phyloP scores from a whole-genome alignment of 2,113 vertebrate species.

The Miniopterus natalensis region DNA sequence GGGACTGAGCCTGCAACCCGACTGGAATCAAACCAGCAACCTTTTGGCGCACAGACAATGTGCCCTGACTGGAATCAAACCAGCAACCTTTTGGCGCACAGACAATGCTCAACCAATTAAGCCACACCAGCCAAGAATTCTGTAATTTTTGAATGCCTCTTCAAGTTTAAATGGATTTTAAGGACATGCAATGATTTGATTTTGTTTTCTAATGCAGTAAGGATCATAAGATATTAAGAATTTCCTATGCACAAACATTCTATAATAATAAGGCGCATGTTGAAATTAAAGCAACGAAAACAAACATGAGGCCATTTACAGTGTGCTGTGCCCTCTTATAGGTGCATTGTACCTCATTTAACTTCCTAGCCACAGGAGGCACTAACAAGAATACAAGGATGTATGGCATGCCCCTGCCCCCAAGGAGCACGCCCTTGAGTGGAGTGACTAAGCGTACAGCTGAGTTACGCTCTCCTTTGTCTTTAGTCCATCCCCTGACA shows the following conservation, averaged over 20 bases:
- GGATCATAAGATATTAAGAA: conserved; percentile 13
- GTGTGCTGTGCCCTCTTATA: not conserved
- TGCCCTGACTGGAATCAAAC: too few species aligned
- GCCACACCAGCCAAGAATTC: not conserved
- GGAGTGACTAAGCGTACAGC: not conserved
- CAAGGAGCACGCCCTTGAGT: not conserved
- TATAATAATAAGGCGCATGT: not conserved
- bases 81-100: too few species aligned
- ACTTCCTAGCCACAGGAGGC: not conserved
- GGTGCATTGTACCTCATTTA: not conserved
- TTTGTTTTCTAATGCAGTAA: not conserved
- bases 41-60: too few species aligned
- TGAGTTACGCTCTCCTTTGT: not conserved
- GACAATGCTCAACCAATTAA: too few species aligned
- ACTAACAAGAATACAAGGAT: not conserved
- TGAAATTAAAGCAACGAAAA: conserved; percentile 23
- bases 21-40: too few species aligned
- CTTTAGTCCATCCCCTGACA: not conserved
- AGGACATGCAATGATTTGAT: not conserved
- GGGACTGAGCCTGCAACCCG: too few species aligned
- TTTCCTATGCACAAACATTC: not conserved
- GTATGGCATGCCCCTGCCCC: not conserved
- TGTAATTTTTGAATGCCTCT: not conserved
- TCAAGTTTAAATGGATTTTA: conserved; percentile 52
- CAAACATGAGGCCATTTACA: not conserved